Base-by-base conservation (phyloP, 2,797 vertebrate genomes). In the Pangasius djambal region DNA sequence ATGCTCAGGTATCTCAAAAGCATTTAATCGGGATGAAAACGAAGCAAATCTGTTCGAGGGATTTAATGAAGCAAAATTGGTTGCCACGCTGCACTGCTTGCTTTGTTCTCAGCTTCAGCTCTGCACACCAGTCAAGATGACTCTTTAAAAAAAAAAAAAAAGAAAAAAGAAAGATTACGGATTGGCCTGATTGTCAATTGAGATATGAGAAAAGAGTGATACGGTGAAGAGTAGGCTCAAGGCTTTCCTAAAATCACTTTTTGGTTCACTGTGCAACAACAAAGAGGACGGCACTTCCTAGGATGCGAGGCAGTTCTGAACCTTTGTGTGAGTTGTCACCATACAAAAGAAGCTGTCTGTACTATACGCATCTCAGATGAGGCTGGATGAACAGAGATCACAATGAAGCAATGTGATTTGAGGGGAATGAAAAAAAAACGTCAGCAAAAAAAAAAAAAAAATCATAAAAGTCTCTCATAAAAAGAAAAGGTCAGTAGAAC, bases 91-190 rank as follows among this genome's bases (percentile, higher is more conserved):
- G 34, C 22, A 48, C 52, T 70, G 83, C 81, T 65, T 86, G 67
- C 89, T 90, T 91, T 91, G 88, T 91, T 87, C 83, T 65, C 63
- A 82, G 75, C 79, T 89, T 88, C 82, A 25, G 82, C 75, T 79
- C n/a, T 91, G 9, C 28, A 37, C 63, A 34, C 44, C n/a, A 55
- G 37, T 85, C 48, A 16, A 22, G 40, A 65, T 31, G 44, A 77
- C 37, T 57, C 52, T 18, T 1, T 7, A 48, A 50, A 25, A 7
- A 63, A 44, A 67, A 82, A 65, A 79, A 48, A 48, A 16, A n/a
- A 52, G 4, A 28, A 85, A 31, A 67, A 83, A 67, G 52, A 48
- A 34, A 87, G 9, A 52, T 37, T 69, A 67, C 12, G 50, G 44
- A 82, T 85, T 85, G 25, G 6, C 12, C 8, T 63, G 37, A 52